Conservation (phyloP, 2,888 invertebrate species). For the Beris morrisii region DNA sequence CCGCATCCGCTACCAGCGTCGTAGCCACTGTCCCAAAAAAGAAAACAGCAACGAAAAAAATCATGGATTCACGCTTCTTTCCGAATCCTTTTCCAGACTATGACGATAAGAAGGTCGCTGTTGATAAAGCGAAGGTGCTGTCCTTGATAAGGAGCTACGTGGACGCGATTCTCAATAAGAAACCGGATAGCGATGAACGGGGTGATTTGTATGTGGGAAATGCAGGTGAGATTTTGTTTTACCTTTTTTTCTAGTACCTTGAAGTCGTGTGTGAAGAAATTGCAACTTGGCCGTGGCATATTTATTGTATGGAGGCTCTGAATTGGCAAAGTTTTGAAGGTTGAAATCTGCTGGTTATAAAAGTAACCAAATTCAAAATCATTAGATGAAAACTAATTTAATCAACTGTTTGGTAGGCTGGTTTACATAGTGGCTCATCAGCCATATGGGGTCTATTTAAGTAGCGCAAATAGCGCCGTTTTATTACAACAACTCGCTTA, state of each 20-base stretch:
- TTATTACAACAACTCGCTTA: no score
- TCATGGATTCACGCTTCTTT: conserved; percentile 42
- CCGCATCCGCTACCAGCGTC: no score
- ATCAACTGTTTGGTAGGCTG: no score
- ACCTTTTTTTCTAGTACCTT: no score
- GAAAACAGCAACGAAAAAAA: not conserved
- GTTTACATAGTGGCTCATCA: no score
- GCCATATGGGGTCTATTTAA: no score
- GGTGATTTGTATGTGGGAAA: conserved; percentile 56
- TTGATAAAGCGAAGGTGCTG: conserved; percentile 51
- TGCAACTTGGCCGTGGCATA: not conserved
- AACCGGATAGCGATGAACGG: conserved; percentile 51
- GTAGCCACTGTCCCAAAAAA: not conserved
- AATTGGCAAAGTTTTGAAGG: no score
- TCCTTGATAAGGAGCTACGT: conserved; percentile 54
- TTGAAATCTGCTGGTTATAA: no score
- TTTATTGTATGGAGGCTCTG: no score
- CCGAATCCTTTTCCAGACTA: conserved; percentile 54
- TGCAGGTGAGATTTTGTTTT: conserved; percentile 44
- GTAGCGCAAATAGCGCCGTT: no score
- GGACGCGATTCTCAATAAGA: conserved; percentile 51
- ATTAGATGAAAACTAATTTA: no score
- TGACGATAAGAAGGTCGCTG: conserved; percentile 44
- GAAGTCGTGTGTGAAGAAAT: not conserved
- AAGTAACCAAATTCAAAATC: no score